Base-by-base conservation (phyloP, 2,113 vertebrate species). In the Megalops atlanticus region DNA sequence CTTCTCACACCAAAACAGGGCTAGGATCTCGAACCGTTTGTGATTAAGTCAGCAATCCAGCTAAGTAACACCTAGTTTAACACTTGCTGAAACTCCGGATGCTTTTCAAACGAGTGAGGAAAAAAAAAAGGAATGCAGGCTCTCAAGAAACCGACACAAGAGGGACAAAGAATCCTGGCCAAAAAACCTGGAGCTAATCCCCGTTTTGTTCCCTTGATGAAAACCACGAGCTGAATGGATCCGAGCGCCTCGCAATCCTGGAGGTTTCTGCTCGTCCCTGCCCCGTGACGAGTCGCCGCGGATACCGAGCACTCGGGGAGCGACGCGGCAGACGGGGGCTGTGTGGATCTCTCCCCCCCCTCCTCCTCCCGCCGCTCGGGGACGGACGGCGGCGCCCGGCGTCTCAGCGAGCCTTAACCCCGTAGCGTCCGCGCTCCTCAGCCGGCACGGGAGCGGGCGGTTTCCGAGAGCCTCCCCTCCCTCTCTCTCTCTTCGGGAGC, bases 1-100 rank as follows among this genome's bases (percentile, higher is more conserved):
- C 74, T 14, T 36, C 74, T 52, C 43, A 35, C 47, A 40, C 35
- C 43, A 45, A 80, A 54, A 74, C 70, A 68, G 38, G n/a, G n/a
- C n/a, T 24, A 15, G 45, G 52, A 77, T 54, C 33, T 33, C 27
- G 12, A 3, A 3, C 45, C 3, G 40, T 31, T 31, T 27, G 31
- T 52, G 45, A 52, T 52, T 18, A 31, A 8, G 21, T 21, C 38
- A 47, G 41, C 24, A 27, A 47, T 49, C 43, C 43, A 76, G 41
- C 3, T 11, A 49, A 27, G 38, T 73, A 21, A 74, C 15, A 40
- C 38, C 16, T 74, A 36, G 27, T 41, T 52, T 24, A 38, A 36
- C 69, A 38, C 35, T 71, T 36, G 31, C 31, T 10, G 31, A 73
- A 38, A 73, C 36, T 21, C 33, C 14, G 21, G 14, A 4, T 36